Percentiles rank a stretch among this genome's conserved stretches.
Conservation (phyloP, 2,113 vertebrate genomes). For the Catharus minimus region DNA sequence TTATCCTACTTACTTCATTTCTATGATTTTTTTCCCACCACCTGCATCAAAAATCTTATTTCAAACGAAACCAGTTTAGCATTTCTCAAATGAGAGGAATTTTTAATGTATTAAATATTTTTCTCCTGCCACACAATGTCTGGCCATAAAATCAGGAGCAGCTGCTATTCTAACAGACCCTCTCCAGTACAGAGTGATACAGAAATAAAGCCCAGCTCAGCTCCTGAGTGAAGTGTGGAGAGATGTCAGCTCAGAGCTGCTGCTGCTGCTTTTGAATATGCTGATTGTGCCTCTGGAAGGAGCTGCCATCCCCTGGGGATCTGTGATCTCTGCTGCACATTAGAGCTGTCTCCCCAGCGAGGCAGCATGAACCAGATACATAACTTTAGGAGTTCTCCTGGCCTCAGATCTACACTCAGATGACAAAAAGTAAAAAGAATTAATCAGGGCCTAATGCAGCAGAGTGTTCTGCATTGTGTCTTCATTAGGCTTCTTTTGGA, state of each 20-base stretch:
- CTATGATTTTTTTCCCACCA: too few relatives aligned
- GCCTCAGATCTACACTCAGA: not conserved
- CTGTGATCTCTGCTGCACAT: not conserved
- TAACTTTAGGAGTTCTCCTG: not conserved
- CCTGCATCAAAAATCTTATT: not conserved
- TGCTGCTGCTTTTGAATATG: not conserved
- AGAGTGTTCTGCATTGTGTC: not conserved
- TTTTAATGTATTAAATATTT: not conserved
- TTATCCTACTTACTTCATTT: not conserved
- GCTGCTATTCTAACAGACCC: not conserved
- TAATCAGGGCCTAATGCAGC: not conserved
- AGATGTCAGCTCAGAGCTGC: not conserved
- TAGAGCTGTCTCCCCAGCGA: not conserved
- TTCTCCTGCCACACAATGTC: not conserved
- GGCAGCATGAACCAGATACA: not conserved
- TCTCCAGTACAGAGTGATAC: not conserved
- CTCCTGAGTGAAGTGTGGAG: not conserved
- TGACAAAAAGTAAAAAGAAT: not conserved
- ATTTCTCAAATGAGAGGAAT: not conserved
- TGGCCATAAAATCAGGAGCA: not conserved
- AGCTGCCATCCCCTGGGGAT: not conserved
- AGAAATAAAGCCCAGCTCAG: not conserved
- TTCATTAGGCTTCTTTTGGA: slow-evolving; percentile 33
- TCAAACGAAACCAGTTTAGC: not conserved
- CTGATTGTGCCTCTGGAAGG: not conserved